Percentiles rank a stretch among this genome's conserved stretches.
Evolutionary conservation across 2,797 vertebrate genomes (phyloP).

Genomic region (Notolepis coatsorum): DNA sequence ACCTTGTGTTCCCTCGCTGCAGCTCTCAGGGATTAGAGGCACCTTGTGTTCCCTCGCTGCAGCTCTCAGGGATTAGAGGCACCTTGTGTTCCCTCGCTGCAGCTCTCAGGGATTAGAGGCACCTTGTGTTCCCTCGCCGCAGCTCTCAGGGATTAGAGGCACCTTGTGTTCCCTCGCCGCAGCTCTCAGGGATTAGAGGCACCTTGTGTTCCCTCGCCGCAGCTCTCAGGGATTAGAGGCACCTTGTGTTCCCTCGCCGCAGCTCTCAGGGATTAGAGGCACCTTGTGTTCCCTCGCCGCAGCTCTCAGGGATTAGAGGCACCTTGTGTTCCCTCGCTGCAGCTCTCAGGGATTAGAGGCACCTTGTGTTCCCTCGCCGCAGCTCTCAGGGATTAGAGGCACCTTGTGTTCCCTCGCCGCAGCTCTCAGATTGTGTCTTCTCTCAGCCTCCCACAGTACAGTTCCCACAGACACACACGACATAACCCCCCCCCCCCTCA

Average conservation of each 20-base stretch:
- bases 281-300: conserved; percentile 30
- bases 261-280: too few species aligned
- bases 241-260: conserved; percentile 18
- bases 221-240: conserved; percentile 58
- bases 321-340: conserved; percentile 18
- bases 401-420: too few species aligned
- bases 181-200: too few species aligned
- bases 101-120: too few species aligned
- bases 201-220: conserved; percentile 30
- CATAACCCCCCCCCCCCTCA: conserved; percentile 43
- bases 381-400: conserved; percentile 55
- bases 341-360: too few species aligned
- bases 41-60: conserved; percentile 30
- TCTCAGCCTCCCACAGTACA: conserved; percentile 39
- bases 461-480: conserved; percentile 14
- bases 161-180: conserved; percentile 18
- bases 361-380: conserved; percentile 30
- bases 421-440: too few species aligned
- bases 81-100: conserved; percentile 18
- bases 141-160: conserved; percentile 58
- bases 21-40: too few species aligned
- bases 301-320: conserved; percentile 58
- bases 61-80: conserved; percentile 58
- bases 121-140: conserved; percentile 30
- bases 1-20: conserved; percentile 18